Evolutionary conservation across 2,113 vertebrate species (phyloP).

Genomic region (Rhipidura dahli): DNA sequence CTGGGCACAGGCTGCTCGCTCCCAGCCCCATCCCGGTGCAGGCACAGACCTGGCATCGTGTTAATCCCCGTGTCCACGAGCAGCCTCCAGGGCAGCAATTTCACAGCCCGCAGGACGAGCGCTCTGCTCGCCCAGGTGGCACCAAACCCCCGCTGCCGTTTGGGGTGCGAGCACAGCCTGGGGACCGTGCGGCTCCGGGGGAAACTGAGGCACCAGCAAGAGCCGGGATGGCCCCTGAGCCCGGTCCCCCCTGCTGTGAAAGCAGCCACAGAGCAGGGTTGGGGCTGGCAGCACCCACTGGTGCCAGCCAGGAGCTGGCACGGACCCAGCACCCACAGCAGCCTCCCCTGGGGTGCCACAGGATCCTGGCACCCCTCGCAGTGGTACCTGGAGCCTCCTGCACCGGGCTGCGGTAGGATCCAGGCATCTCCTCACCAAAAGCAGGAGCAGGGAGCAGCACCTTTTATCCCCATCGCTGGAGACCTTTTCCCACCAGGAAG

Average conservation of each 20-base stretch:
- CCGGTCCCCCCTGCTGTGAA: fast-evolving
- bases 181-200: background rate
- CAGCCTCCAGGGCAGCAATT: constrained; percentile 34
- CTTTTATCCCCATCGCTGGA: background rate
- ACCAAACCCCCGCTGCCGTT: background rate
- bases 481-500: background rate
- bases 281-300: background rate
- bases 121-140: background rate
- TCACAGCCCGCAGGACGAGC: background rate
- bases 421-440: fast-evolving
- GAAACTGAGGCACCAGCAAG: background rate
- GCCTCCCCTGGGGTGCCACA: fast-evolving
- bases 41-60: background rate
- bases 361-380: background rate
- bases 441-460: background rate
- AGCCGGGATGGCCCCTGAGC: fast-evolving
- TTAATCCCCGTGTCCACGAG: background rate
- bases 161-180: background rate
- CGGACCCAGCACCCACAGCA: background rate
- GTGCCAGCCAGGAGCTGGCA: background rate
- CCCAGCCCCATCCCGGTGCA: background rate
- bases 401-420: fast-evolving
- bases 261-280: background rate
- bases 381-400: background rate
- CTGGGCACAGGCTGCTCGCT: background rate